Conservation (phyloP, 2,113 vertebrate species). For the Varanus komodoensis region DNA sequence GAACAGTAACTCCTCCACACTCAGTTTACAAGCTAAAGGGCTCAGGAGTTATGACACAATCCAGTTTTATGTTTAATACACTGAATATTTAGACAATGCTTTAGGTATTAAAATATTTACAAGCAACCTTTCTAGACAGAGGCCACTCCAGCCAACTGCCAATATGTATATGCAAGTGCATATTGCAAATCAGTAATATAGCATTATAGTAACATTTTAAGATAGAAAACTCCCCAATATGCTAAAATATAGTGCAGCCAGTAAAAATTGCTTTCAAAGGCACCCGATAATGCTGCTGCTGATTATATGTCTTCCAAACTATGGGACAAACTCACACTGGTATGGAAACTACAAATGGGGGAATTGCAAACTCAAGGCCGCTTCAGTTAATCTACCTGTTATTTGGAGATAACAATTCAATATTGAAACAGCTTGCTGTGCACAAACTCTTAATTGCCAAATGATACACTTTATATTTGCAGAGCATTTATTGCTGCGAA, state of each 20-base stretch:
- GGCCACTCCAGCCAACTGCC: not conserved
- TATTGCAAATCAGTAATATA: not conserved
- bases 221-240: not conserved
- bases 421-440: not conserved
- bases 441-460: not conserved
- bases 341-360: not conserved
- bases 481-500: not conserved
- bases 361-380: not conserved
- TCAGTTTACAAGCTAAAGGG: not conserved
- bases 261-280: not conserved
- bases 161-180: too few species aligned
- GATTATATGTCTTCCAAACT: not conserved
- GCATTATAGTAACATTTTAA: not conserved
- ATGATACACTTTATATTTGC: not conserved
- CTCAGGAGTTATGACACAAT: not conserved
- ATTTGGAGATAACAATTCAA: not conserved
- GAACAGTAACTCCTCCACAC: too few species aligned
- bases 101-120: not conserved
- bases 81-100: not conserved
- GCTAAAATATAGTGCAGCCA: not conserved
- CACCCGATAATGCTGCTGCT: too few species aligned
- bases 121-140: not conserved
- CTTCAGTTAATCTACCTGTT: not conserved
- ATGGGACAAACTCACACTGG: too few species aligned
- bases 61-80: not conserved